Base-by-base conservation (phyloP, 23 tunicate species). In the Ascidia mentula region DNA sequence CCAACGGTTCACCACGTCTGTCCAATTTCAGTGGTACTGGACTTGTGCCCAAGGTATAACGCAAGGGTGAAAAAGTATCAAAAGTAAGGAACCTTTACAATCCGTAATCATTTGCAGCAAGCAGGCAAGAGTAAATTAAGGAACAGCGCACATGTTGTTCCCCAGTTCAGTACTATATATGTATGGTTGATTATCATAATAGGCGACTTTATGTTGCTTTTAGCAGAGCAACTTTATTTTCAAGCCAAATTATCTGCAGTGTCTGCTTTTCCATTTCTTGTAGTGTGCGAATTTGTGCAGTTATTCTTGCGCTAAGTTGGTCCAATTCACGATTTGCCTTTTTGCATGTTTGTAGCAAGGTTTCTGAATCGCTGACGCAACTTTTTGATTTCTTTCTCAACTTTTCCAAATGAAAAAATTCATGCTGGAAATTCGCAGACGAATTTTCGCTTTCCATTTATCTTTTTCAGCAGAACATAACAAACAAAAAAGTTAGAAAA, bases 161-260 rank as follows among this genome's bases (percentile, higher is more conserved):
- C n/a, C n/a, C n/a, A n/a, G n/a, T n/a, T n/a, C n/a, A n/a, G n/a
- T n/a, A n/a, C n/a, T n/a, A n/a, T n/a, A n/a, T n/a, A n/a, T n/a
- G n/a, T n/a, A n/a, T n/a, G n/a, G n/a, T n/a, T n/a, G n/a, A n/a
- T n/a, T n/a, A n/a, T n/a, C n/a, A n/a, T n/a, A n/a, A n/a, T n/a
- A n/a, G n/a, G n/a, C n/a, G n/a, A n/a, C n/a, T n/a, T n/a, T n/a
- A n/a, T n/a, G n/a, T n/a, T n/a, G n/a, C n/a, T n/a, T n/a, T n/a
- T n/a, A 39, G 46, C 34, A 75, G 22, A 6, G 79, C 79, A 22
- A 75, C 28, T 80, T 40, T 70, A 31, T 80, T 80, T 32, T 80
- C 84, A 18, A 80, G 77, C 84, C 84, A 80, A 20, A 80, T 80
- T 1, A 80, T 70, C 32, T 71, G 40, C 6, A 37, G 65, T 20